A percentile compares a stretch with the other conserved stretches of the same genome.
These are phyloP conservation scores for Pseudococcus jackbeardsleyi DNA, from an alignment of 2,888 invertebrate species.

Conservation along the genomic window DNA sequence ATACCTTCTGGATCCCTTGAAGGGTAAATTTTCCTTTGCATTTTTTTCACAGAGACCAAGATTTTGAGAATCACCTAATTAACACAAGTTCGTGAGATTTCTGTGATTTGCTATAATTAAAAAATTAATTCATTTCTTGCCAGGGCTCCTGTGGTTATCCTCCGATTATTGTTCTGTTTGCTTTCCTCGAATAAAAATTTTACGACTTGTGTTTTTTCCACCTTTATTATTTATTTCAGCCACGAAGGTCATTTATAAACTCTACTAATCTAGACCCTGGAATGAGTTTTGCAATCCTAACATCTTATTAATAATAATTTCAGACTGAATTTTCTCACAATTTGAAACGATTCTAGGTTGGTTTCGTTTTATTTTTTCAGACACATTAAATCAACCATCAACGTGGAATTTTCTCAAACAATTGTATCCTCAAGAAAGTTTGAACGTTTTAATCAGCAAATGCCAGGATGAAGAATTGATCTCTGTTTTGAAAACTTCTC, in stretches of 20 bases:
- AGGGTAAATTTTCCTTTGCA: no score
- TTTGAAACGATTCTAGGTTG: background rate
- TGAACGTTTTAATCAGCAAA: constrained; percentile 31
- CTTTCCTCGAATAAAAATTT: background rate
- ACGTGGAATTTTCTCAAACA: constrained; percentile 5
- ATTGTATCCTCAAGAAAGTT: constrained; percentile 7
- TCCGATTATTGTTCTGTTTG: background rate
- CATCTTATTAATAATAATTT: constrained; percentile 19
- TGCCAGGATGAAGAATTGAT: constrained; percentile 36
- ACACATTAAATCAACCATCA: background rate
- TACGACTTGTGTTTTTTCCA: background rate
- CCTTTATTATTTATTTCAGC: background rate
- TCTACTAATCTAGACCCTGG: background rate
- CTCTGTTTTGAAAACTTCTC: background rate
- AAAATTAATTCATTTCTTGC: background rate
- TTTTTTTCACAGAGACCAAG: no score
- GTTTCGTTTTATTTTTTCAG: constrained; percentile 7
- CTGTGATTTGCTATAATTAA: no score
- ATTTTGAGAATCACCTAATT: no score
- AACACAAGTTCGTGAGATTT: no score
- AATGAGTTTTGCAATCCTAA: background rate
- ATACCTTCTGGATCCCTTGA: no score
- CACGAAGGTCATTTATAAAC: background rate
- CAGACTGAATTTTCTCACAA: background rate
- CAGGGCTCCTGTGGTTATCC: background rate